Percentiles rank a stretch among this genome's conserved stretches.
Evolutionary conservation across 2,113 vertebrate species (phyloP).

Genomic region (Forbesichthys papilliferus): DNA sequence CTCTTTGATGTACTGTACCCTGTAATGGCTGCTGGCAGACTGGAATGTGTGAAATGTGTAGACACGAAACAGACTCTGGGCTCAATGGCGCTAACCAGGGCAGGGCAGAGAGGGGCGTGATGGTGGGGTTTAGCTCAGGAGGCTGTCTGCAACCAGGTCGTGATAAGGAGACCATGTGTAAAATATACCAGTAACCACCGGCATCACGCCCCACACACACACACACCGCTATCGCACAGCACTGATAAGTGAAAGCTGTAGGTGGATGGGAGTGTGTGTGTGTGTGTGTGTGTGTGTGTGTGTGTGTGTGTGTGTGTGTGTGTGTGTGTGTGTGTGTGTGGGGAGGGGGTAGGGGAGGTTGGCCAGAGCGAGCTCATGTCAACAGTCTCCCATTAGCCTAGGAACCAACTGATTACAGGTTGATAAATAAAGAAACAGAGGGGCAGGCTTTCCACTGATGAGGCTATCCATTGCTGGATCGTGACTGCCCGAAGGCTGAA

Average conservation of each 20-base stretch:
- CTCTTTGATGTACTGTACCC: background rate
- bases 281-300: too few relatives aligned
- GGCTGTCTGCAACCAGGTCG: background rate
- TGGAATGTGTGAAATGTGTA: constrained; percentile 24
- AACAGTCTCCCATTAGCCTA: constrained; percentile 9
- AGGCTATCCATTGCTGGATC: background rate
- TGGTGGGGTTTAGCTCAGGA: constrained; percentile 20
- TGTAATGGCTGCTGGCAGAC: constrained; percentile 4
- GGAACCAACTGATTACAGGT: constrained; percentile 19
- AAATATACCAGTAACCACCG: background rate
- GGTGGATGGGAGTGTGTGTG: background rate
- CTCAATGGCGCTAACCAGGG: constrained; percentile 12
- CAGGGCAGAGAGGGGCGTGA: background rate
- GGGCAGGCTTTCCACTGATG: background rate
- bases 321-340: too few relatives aligned
- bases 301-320: too few relatives aligned
- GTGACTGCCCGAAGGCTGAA: background rate
- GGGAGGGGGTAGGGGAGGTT: too few relatives aligned
- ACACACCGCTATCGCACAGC: background rate
- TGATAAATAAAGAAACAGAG: constrained; percentile 14
- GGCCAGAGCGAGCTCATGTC: background rate
- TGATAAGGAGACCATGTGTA: constrained; percentile 21
- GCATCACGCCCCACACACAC: too few relatives aligned
- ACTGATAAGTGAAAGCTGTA: constrained; percentile 28
- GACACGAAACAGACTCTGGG: constrained; percentile 30